phyloP scores from a whole-genome alignment of 2,113 vertebrate species.

The Indri indri region DNA sequence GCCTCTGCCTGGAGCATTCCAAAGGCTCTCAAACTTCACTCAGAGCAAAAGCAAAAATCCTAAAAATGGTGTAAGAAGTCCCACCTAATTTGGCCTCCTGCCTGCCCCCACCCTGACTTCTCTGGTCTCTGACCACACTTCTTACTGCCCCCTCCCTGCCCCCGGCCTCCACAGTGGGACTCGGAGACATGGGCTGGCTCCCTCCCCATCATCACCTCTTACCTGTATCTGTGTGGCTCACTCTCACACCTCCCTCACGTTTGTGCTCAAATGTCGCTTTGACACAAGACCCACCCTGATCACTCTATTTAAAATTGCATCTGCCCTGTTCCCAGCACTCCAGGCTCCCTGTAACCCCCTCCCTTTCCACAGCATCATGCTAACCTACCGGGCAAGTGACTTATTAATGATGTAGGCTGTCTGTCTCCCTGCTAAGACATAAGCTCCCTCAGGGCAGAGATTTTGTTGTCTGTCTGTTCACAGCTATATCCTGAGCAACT shows the following conservation, averaged over 20 bases:
- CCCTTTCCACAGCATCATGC: neutral
- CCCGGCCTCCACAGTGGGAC: neutral
- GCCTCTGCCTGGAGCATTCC: neutral
- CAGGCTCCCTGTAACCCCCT: neutral
- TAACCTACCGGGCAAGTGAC: neutral
- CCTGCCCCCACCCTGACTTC: neutral
- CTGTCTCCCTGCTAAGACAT: neutral
- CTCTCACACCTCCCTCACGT: neutral
- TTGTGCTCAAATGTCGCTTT: neutral
- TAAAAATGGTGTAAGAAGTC: neutral
- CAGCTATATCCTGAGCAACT: neutral
- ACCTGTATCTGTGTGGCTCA: rapidly evolving
- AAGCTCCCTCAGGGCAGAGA: neutral
- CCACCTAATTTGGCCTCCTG: neutral
- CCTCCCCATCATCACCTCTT: neutral
- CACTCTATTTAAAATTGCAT: neutral
- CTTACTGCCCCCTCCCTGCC: neutral
- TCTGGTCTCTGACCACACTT: neutral
- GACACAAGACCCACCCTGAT: neutral
- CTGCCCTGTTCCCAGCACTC: neutral
- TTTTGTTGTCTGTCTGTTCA: neutral
- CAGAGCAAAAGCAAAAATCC: neutral
- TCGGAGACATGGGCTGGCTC: neutral
- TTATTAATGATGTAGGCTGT: rapidly evolving
- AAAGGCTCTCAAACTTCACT: neutral